Percentiles rank a stretch among this genome's conserved stretches.
Evolutionary conservation across 1,140 invertebrate species (phyloP).

Genomic region (Meloidogyne hapla): DNA sequence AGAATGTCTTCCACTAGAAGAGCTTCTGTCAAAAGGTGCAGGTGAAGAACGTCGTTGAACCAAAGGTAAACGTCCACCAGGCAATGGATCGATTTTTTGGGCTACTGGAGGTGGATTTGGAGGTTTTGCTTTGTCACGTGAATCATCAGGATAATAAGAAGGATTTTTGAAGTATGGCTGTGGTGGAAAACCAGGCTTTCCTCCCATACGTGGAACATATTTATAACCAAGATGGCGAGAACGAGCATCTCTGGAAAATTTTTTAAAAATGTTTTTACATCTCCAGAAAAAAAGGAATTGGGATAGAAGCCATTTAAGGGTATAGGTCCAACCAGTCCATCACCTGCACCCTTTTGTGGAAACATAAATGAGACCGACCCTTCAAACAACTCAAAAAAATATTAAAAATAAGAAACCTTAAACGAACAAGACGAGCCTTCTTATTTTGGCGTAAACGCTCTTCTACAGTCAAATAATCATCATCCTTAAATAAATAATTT

Average conservation of each 20-base stretch:
- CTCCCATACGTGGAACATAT: slow-evolving; percentile 11
- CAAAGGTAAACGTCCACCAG: slow-evolving; percentile 21
- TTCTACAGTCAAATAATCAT: slow-evolving; percentile 9
- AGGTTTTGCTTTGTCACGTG: not conserved
- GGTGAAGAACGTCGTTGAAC: slow-evolving; percentile 18
- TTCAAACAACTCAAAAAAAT: not conserved
- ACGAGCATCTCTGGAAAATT: slow-evolving; percentile 13
- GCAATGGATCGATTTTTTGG: slow-evolving; percentile 14
- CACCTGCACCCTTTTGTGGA: too few relatives aligned
- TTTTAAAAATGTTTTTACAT: not conserved
- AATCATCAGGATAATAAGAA: slow-evolving; percentile 17
- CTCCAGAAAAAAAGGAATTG: too few relatives aligned
- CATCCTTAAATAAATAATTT: not conserved
- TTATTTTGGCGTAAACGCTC: slow-evolving; percentile 18
- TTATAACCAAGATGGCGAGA: not conserved
- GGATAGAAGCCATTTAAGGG: too few relatives aligned
- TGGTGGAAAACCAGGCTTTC: not conserved
- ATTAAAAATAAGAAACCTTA: slow-evolving; percentile 6
- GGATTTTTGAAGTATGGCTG: slow-evolving; percentile 30
- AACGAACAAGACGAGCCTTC: slow-evolving; percentile 12
- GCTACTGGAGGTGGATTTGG: slow-evolving; percentile 11
- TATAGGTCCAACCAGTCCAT: too few relatives aligned
- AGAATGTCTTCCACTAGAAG: not conserved
- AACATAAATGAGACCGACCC: too few relatives aligned
- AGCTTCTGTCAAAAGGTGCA: slow-evolving; percentile 1